Base-by-base conservation (phyloP, 2,888 invertebrate species). In the Operophtera brumata region DNA sequence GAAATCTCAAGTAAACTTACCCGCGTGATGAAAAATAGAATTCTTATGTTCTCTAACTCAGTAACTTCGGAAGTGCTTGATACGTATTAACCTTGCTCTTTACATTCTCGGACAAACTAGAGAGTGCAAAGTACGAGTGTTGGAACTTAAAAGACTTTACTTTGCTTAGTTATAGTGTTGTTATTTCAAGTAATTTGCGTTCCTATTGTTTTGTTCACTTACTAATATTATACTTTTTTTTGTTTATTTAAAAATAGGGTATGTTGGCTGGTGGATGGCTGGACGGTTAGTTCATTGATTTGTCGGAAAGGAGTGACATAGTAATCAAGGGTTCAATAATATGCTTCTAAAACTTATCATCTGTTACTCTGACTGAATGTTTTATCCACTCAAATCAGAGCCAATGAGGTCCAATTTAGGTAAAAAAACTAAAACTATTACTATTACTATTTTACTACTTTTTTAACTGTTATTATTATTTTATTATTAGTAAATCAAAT, bases 11-110 rank as follows among this genome's bases (percentile, higher is more conserved):
- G 20, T 8, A n/a, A 51, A 13, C 40, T 39, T 32, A 40, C 34
- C 36, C 44, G 45, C 13, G 11, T 40, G 46, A 42, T 55, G 45
- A 56, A 49, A 46, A 63, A 65, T 65, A 61, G 60, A 59, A 13
- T 54, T 63, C 49, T 42, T 48, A 37, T 63, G 65, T 65, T 50
- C 44, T 63, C 42, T 43, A 49, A 40, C 12, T 13, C 32, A 43
- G 50, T 45, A 61, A 63, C 50, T 60, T 43, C 47, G 11, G 30
- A 50, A 57, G 46, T 48, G 40, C 14, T 39, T 13, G 45, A 25
- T 39, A 13, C 25, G 9, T 43, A 49, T 43, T 43, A 43, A 20
- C 25, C 12, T 41, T 40, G 10, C 13, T 12, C 11, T 32, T 30
- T 30, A 13, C 4, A 20, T 20, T 20, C 20, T 20, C 20, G 4